Evolutionary conservation across 2,888 invertebrate species (phyloP), one percentile per base, ranked within the genome.

Genomic region (Lordiphosa andalusiaca): DNA sequence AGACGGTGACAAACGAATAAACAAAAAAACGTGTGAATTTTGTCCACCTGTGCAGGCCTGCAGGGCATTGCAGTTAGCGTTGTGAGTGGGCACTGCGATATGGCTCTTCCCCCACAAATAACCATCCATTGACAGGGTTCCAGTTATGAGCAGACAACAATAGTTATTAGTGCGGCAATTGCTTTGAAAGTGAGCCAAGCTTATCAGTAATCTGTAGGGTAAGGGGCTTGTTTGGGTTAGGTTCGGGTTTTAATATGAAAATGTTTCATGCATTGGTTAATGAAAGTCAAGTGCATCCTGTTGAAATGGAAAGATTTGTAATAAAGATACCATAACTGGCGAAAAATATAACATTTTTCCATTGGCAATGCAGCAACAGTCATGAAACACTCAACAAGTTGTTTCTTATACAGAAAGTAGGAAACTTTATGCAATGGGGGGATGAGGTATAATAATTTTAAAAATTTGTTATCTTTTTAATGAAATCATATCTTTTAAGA

Each of bases 41-140:
- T 46, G 44, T 67, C 83, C 85, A 78, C 78, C 71, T 84, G 80
- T 65, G 63, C 63, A n/a, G 56, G 48, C 58, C 63, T 78, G 78
- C 78, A 81, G 49, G 49, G 65, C 63, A 56, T 60, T 81, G 77
- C 77, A 77, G 30, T 30, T 30, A 30, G 30, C 9, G 3, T 63
- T 81, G 71, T 67, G 53, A 62, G 61, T 58, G 62, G 48, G 44
- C 35, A 12, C 12, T n/a, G 54, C 36, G n/a, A 19, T 19, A 16
- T 33, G 33, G 44, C n/a, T 41, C 19, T n/a, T 7, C n/a, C 6
- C 3, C 35, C 13, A 30, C 41, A 16, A 6, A 30, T 16, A 42
- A 33, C 46, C 33, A 61, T 51, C 40, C 42, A 42, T 53, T 55
- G 41, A 21, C 39, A 48, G 46, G 49, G 49, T 59, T 65, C 38